Percentiles rank a stretch among this genome's conserved stretches.
phyloP scores from a whole-genome alignment of 2,113 vertebrate genomes.

The Anhinga anhinga region DNA sequence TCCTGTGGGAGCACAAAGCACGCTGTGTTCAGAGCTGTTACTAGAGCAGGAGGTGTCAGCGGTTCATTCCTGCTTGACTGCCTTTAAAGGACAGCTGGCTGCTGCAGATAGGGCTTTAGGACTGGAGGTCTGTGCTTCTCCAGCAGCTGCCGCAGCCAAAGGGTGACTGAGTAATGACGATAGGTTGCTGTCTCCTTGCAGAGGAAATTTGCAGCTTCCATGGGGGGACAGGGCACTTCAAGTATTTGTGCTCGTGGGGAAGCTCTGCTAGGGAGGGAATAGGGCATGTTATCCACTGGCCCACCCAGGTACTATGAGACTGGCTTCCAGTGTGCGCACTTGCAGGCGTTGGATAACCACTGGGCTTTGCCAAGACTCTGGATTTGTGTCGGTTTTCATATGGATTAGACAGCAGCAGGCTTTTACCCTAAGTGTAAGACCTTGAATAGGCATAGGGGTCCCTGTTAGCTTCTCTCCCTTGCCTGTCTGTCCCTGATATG shows the following conservation, averaged over 20 bases:
- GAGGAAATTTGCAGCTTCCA: not conserved
- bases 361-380: not conserved
- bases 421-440: not conserved
- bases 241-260: not conserved
- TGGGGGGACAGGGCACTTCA: not conserved
- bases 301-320: rapidly evolving
- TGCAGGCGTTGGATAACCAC: not conserved
- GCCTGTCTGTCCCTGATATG: not conserved
- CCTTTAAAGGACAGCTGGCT: not conserved
- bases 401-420: not conserved
- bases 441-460: not conserved
- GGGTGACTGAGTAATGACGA: not conserved
- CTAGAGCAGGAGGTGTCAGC: not conserved
- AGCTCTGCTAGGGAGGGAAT: not conserved
- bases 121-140: not conserved
- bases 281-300: not conserved
- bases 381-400: not conserved
- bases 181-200: not conserved
- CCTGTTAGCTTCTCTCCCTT: not conserved
- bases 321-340: rapidly evolving
- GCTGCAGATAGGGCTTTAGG: not conserved
- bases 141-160: not conserved
- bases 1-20: not conserved
- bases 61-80: not conserved
- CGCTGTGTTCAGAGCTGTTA: not conserved